Evolutionary conservation across 2,888 invertebrate genomes (phyloP).

Genomic region (Mesochorus sp.): DNA sequence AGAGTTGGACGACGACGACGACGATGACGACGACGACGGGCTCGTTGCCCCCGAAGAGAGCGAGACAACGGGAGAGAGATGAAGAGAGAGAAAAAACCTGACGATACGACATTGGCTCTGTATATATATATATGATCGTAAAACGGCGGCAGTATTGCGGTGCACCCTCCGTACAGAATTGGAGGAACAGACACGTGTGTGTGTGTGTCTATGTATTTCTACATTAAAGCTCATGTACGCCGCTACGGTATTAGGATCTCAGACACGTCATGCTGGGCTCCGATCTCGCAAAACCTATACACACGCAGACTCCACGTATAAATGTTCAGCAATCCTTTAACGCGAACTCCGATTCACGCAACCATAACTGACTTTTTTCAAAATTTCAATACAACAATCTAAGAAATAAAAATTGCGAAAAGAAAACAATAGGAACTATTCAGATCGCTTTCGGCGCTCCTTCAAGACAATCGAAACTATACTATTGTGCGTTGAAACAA

Average conservation of each 20-base stretch:
- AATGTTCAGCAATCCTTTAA: not conserved
- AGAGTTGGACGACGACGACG: too few relatives aligned
- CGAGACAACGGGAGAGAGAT: conserved; percentile 1
- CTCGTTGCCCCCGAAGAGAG: conserved; percentile 46
- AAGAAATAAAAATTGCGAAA: not conserved
- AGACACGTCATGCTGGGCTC: conserved; percentile 66
- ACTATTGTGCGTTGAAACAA: too few relatives aligned
- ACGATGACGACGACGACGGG: too few relatives aligned
- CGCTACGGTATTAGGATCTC: conserved; percentile 23
- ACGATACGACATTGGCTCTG: conserved; percentile 26
- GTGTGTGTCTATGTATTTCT: conserved; percentile 56
- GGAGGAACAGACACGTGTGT: conserved; percentile 18
- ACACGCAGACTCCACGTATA: not conserved
- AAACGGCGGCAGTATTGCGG: conserved; percentile 46
- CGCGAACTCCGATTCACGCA: conserved; percentile 41
- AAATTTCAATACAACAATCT: conserved; percentile 31
- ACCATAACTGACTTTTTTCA: conserved; percentile 31
- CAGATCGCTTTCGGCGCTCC: too few relatives aligned
- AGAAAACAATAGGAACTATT: not conserved
- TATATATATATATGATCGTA: not conserved
- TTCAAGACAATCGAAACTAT: too few relatives aligned
- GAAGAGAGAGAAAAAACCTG: conserved; percentile 15
- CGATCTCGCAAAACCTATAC: conserved; percentile 6
- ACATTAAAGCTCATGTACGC: conserved; percentile 57
- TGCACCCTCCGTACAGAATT: conserved; percentile 52